phyloP scores from a whole-genome alignment of 2,797 vertebrate species.

The Neosalanx taihuensis region DNA sequence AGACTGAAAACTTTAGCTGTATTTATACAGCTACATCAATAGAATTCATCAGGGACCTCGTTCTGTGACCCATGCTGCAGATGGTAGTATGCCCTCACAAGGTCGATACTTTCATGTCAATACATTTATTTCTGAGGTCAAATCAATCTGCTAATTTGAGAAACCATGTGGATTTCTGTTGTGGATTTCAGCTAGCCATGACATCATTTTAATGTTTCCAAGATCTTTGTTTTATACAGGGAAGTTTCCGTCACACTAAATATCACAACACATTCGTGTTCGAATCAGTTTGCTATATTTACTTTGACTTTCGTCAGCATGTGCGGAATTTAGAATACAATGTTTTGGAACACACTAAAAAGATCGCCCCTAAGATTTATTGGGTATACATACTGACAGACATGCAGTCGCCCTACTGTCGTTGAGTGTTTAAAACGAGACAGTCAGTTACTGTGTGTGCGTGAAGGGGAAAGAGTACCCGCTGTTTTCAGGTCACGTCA shows the following conservation, averaged over 20 bases:
- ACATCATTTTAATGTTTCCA: no score
- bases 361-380: not conserved
- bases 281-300: not conserved
- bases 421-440: not conserved
- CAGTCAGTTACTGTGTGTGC: not conserved
- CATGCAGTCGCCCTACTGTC: constrained; percentile 1
- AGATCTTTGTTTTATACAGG: no score
- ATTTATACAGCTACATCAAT: constrained; percentile 58
- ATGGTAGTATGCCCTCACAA: constrained; percentile 33
- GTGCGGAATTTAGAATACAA: not conserved
- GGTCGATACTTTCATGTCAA: constrained; percentile 45
- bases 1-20: constrained; percentile 32
- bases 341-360: not conserved
- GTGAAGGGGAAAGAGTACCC: constrained; percentile 19
- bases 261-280: not conserved
- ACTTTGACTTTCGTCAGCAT: not conserved
- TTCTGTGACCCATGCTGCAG: constrained; percentile 33
- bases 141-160: constrained; percentile 50
- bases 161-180: constrained; percentile 14
- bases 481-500: constrained; percentile 36
- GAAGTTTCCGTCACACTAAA: no score
- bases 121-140: constrained; percentile 25
- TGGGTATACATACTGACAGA: not conserved
- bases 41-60: constrained; percentile 38
- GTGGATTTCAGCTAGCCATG: not conserved